Base-by-base conservation (phyloP, 2,113 vertebrate species). In the Trinectes maculatus region DNA sequence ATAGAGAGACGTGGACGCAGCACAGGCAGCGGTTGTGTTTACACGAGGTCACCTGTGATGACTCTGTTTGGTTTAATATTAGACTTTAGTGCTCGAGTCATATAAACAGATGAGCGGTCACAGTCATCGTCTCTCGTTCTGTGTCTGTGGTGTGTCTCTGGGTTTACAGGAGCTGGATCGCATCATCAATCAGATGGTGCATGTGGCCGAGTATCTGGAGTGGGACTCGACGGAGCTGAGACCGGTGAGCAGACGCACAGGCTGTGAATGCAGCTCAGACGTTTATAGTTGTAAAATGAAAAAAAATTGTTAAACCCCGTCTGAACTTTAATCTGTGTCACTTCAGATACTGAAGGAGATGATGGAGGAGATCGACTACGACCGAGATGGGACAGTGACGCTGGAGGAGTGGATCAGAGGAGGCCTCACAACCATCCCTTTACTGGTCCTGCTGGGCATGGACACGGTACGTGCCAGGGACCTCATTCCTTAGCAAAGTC, bases 161-260 rank as follows among this genome's bases (percentile, higher is more conserved):
- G n/a, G 51, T 78, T 24, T 9, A 66, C 58, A 96, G 96, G 96
- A 97, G 80, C 86, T 97, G 85, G 96, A 98, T 71, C 93, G 92
- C 1, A 98, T 98, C 75, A 95, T 98, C 82, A 96, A 90, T 82
- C 96, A 98, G 88, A 98, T 98, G 96, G 94, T 98, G 24, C 96
- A 98, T 0, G 92, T 98, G 13, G 96, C 96, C 0, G 96, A 96
- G 84, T 98, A 98, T 79, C 91, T 98, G 86, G 94, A 98, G 80
- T 98, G 96, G 96, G 96, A 98, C 42, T 95, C 95, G 21, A 96
- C 92, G 0, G 96, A 98, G 78, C 93, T 98, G 44, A 91, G 89
- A 36, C 96, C 96, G 4, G 92, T 93, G 85, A 89, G 90, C 44
- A 72, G 28, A 53, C 18, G 3, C 49, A 19, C 49, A 6, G 16